phyloP scores from a whole-genome alignment of 2,797 vertebrate genomes.

The Sylvia borin region DNA sequence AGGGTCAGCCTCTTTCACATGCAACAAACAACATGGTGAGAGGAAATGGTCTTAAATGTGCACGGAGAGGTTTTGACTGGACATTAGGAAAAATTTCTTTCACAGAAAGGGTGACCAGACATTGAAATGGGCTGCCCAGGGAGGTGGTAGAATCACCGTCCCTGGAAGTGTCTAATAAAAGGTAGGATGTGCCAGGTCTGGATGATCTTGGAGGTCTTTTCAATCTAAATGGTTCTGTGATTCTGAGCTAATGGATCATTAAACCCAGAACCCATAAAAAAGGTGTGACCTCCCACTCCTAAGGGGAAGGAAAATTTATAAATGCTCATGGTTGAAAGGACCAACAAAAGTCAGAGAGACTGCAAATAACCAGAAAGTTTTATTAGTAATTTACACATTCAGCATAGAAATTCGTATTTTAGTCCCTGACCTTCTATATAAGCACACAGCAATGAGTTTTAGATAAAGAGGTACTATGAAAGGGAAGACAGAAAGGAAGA shows the following conservation, averaged over 20 bases:
- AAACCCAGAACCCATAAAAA: not conserved
- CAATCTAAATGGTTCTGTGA: not conserved
- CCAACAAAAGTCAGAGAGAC: not conserved
- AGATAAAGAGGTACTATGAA: not conserved
- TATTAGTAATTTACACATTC: not conserved
- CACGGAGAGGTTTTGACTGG: not conserved
- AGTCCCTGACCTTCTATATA: not conserved
- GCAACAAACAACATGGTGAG: rapidly evolving
- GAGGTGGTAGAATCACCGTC: not conserved
- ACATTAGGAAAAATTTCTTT: not conserved
- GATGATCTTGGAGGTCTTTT: not conserved
- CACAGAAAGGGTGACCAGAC: not conserved
- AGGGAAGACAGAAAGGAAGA: not conserved
- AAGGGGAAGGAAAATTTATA: not conserved
- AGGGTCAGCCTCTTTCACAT: not conserved
- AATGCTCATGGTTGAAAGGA: not conserved
- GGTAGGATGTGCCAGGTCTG: not conserved
- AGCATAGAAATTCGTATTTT: not conserved
- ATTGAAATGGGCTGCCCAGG: not conserved
- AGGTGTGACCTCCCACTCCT: not conserved
- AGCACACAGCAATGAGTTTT: not conserved
- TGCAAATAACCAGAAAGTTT: not conserved
- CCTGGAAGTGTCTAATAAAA: not conserved
- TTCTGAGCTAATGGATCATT: not conserved
- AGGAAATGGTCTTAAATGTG: not conserved